Conservation (phyloP, 2,888 invertebrate species). For the Scaeva pyrastri region DNA sequence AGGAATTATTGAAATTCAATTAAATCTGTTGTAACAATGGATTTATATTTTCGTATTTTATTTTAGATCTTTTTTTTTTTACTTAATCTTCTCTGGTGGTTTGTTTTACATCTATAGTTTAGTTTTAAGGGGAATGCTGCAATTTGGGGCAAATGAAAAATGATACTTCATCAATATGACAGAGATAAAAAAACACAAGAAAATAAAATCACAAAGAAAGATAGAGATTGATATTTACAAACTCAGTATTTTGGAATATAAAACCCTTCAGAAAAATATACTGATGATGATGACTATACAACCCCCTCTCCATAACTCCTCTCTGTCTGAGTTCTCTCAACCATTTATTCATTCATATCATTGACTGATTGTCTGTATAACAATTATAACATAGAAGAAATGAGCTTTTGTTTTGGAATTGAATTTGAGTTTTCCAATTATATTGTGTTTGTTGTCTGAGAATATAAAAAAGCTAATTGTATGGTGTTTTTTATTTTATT, state of each 20-base stretch:
- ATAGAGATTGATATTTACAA: background rate
- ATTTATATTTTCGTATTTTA: constrained; percentile 13
- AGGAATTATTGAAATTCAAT: constrained; percentile 37
- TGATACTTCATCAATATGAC: constrained; percentile 14
- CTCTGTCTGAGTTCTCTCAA: background rate
- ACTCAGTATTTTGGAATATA: background rate
- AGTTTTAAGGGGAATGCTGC: constrained; percentile 27
- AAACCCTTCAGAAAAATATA: constrained; percentile 1
- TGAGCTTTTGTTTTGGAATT: constrained; percentile 34
- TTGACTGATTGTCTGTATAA: constrained; percentile 45
- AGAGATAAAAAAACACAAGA: background rate
- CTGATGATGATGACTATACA: background rate
- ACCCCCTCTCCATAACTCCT: too few species aligned
- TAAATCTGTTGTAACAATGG: constrained; percentile 54
- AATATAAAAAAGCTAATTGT: constrained; percentile 6
- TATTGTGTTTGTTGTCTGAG: background rate
- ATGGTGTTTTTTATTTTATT: background rate
- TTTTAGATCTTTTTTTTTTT: background rate
- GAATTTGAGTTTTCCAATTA: constrained; percentile 4
- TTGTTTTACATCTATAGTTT: constrained; percentile 17
- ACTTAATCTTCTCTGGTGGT: background rate
- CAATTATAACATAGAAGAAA: background rate
- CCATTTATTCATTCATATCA: constrained; percentile 35
- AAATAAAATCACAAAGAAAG: background rate
- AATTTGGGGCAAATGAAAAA: constrained; percentile 33